Evolutionary conservation across 2,888 invertebrate genomes (phyloP).

Genomic region (Glomeris marginata): DNA sequence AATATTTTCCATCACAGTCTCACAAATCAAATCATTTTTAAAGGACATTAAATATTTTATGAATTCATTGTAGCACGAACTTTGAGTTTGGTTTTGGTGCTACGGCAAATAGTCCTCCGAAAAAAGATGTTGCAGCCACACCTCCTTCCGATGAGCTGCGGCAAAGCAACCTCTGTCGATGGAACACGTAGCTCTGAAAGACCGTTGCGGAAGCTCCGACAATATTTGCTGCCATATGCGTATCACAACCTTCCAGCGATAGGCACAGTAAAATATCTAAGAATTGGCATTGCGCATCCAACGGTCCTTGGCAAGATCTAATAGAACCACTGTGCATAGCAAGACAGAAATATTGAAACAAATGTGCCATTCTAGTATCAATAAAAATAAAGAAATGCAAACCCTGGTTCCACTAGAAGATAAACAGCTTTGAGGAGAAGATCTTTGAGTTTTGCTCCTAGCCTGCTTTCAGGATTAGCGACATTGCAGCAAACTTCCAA

Average conservation of each 20-base stretch:
- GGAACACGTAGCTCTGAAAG: slow-evolving; percentile 26
- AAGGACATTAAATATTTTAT: too few species aligned
- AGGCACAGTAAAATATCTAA: slow-evolving; percentile 48
- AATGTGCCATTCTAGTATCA: neutral
- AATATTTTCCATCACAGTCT: too few species aligned
- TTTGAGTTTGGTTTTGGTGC: slow-evolving; percentile 27
- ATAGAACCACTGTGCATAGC: slow-evolving; percentile 33
- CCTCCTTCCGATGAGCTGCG: slow-evolving; percentile 33
- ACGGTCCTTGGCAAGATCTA: slow-evolving; percentile 35
- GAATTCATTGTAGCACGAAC: too few species aligned
- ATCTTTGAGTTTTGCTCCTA: slow-evolving; percentile 41
- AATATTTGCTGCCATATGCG: slow-evolving; percentile 54
- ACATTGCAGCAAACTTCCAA: slow-evolving; percentile 40
- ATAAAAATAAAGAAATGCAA: slow-evolving; percentile 24
- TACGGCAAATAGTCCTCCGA: slow-evolving; percentile 61
- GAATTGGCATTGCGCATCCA: slow-evolving; percentile 59
- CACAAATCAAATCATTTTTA: too few species aligned
- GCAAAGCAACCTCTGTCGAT: slow-evolving; percentile 25
- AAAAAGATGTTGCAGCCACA: slow-evolving; percentile 37
- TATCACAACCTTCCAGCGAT: slow-evolving; percentile 50
- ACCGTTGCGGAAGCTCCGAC: slow-evolving; percentile 46
- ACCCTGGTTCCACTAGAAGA: slow-evolving; percentile 52
- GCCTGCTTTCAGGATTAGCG: slow-evolving; percentile 37
- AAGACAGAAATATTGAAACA: neutral
- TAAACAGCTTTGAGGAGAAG: slow-evolving; percentile 52